Percentiles rank a stretch among this genome's conserved stretches.
Conservation (phyloP, 2,797 vertebrate species). For the Bradypus variegatus region DNA sequence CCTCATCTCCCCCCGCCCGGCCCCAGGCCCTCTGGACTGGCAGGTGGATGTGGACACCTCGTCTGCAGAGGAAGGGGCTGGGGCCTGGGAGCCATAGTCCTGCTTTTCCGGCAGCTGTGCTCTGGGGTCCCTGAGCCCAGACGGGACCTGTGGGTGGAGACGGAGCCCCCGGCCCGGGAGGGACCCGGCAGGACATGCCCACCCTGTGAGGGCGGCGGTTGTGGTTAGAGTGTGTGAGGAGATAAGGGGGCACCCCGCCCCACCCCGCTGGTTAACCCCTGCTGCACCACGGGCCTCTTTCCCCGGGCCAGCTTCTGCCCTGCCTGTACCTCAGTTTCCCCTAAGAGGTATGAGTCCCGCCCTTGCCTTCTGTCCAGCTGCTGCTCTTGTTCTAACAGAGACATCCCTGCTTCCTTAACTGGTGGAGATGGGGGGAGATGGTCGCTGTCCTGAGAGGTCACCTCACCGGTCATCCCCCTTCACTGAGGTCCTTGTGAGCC, state of each 20-base stretch:
- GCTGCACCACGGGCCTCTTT: too few relatives aligned
- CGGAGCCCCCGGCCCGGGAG: neutral
- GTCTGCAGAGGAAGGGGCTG: too few relatives aligned
- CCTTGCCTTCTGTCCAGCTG: neutral
- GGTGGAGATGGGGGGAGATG: too few relatives aligned
- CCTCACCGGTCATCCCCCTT: too few relatives aligned
- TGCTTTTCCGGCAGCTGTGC: neutral
- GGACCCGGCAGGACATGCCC: neutral
- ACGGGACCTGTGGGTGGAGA: fast-evolving
- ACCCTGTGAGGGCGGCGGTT: too few relatives aligned
- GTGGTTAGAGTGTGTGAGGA: neutral
- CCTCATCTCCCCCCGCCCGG: neutral
- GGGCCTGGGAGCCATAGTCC: neutral
- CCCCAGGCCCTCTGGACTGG: neutral
- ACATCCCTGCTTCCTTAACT: too few relatives aligned
- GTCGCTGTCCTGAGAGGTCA: too few relatives aligned
- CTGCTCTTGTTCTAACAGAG: neutral
- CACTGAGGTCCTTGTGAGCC: fast-evolving
- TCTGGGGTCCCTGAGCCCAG: neutral
- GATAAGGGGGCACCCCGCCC: constrained; percentile 33
- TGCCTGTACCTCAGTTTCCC: neutral
- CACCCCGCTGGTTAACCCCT: neutral
- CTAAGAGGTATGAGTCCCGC: neutral
- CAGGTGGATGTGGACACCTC: too few relatives aligned
- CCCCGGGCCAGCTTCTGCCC: neutral